Evolutionary conservation across 2,888 invertebrate genomes (phyloP), one percentile per base, ranked within the genome.

Genomic region (Drosophila multiciliata): DNA sequence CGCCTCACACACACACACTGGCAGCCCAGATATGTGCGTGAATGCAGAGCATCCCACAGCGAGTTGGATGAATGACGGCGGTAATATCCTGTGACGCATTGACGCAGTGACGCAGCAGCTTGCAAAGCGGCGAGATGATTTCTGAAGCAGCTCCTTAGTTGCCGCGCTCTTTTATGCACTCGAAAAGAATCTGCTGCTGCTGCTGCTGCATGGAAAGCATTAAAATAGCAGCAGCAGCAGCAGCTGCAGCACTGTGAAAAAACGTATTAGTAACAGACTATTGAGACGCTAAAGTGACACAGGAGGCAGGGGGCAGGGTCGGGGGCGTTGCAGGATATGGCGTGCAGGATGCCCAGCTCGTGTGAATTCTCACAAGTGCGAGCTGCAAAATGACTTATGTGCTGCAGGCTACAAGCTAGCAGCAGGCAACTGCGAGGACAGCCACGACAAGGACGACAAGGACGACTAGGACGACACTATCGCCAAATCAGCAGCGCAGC

Each of bases 31-130:
- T 61, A 76, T 87, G 90, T 87, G 86, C 81, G 86, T 88, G 86
- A 61, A 50, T 35, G 71, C 57, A 48, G 45, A 54, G 61, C 74
- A 73, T 53, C 48, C n/a, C 48, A 50, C 20, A 52, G 54, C 36
- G 53, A 36, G 40, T 33, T 71, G 70, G 75, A 77, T 83, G 87
- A 90, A 87, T 87, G 87, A 87, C 87, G 90, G 90, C 89, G 90
- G 90, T 87, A 87, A 87, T 87, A 87, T 87, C 87, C 90, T 90
- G 89, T 83, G 90, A 70, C 65, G 86, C 88, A 87, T 74, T 89
- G 89, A 87, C 79, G 89, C 87, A 89, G 83, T 80, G 83, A 78
- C 70, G 69, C 70, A 80, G 86, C 82, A 66, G 63, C 64, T 48
- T 68, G 50, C 61, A 59, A 67, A 63, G 50, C 57, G 65, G 60